Evolutionary conservation across 2,888 invertebrate genomes (phyloP), one percentile per base, ranked within the genome.

Genomic region (Plebejus anna): DNA sequence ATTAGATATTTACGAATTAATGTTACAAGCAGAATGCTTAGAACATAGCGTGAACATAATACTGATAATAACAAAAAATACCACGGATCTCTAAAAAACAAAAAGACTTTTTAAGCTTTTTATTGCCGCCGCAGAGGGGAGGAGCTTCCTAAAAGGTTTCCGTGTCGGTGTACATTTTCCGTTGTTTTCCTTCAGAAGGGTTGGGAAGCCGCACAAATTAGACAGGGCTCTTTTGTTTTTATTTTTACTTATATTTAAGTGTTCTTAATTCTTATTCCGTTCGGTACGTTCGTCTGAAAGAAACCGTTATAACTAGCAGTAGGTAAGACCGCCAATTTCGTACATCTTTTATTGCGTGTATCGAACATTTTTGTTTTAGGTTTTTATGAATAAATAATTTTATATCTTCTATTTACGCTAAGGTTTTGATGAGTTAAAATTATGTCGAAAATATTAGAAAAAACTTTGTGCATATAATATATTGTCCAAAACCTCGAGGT

Each of bases 101-200:
- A 77, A 77, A 75, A 78, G 57, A 78, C 78, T 75, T 80, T 85
- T 84, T 88, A 89, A 89, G 86, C 89, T 86, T 86, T 87, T 86
- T 86, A 84, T 85, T 84, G 84, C 79, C 81, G 80, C 80, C 81
- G 80, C 83, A 83, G 80, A 77, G 81, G 91, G 92, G 90, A 88
- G 89, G 90, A 87, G 90, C 91, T 91, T 92, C 92, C 84, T 92
- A 84, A 86, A 89, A 88, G 92, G 92, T 88, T 92, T 92, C 91
- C 79, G 80, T 87, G 87, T 84, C 86, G 88, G 89, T 87, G 84
- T 90, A 84, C 82, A 85, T 87, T 89, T 85, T 83, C 87, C 84
- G 81, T 82, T 84, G 84, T 83, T 82, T 82, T 82, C 77, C 82
- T 78, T 71, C 79, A 81, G 85, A 90, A 90, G 90, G 90, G 90